These are phyloP conservation scores for Tympanuchus pallidicinctus DNA, from an alignment of 2,113 vertebrate species.

Conservation along the genomic window DNA sequence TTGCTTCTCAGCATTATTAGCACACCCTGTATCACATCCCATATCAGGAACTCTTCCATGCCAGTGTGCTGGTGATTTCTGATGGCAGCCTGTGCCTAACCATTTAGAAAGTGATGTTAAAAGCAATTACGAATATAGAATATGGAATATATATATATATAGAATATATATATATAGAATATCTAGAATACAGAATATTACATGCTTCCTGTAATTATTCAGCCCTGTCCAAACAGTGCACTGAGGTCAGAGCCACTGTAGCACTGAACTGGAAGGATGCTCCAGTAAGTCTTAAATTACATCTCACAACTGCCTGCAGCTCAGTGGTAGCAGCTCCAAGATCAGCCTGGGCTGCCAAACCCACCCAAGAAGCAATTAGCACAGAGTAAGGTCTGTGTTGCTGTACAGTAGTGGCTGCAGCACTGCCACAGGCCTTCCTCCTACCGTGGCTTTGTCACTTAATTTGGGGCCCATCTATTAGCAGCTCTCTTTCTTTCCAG, in stretches of 20 bases:
- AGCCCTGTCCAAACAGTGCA: neutral
- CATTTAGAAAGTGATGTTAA: neutral
- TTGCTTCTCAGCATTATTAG: neutral
- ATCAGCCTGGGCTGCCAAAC: neutral
- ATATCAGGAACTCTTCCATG: neutral
- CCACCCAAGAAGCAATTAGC: neutral
- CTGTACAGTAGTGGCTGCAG: neutral
- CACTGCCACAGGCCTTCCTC: neutral
- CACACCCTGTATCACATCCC: neutral
- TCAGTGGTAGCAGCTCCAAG: neutral
- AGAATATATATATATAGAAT: no score
- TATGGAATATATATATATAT: no score
- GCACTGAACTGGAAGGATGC: neutral
- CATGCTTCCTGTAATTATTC: neutral
- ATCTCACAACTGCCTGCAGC: neutral
- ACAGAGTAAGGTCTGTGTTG: neutral
- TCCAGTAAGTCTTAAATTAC: neutral
- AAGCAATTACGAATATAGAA: neutral
- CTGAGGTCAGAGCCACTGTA: neutral
- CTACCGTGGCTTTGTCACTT: neutral
- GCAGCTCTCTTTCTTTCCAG: neutral
- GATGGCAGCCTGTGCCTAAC: neutral
- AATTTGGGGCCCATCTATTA: neutral
- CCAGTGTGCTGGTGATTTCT: neutral
- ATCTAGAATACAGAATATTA: no score